phyloP scores from a whole-genome alignment of 2,888 invertebrate genomes.

The Choreutis nemorana region DNA sequence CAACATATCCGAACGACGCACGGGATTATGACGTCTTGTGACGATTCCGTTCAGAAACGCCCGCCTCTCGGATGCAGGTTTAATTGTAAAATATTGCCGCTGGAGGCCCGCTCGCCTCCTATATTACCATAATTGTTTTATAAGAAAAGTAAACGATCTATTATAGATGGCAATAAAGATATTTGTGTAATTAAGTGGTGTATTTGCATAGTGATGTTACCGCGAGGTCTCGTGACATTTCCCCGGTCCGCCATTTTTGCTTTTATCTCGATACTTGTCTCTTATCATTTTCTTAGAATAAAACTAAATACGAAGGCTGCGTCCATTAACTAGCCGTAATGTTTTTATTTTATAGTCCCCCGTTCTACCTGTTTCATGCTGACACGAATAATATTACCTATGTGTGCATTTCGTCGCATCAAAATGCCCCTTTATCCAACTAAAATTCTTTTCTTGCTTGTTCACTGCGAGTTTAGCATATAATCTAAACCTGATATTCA shows the following conservation, averaged over 20 bases:
- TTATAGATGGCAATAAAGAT: slow-evolving; percentile 48
- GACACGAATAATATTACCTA: slow-evolving; percentile 19
- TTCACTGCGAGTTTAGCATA: no score
- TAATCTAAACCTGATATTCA: no score
- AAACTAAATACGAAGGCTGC: slow-evolving; percentile 22
- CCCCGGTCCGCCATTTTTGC: slow-evolving; percentile 34
- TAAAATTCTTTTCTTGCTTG: no score
- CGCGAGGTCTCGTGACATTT: slow-evolving; percentile 31
- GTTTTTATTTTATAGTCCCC: slow-evolving; percentile 28
- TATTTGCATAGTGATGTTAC: slow-evolving; percentile 52
- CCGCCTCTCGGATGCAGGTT: slow-evolving; percentile 31
- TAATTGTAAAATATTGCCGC: slow-evolving; percentile 55
- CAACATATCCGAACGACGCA: slow-evolving; percentile 33
- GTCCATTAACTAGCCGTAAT: slow-evolving; percentile 32
- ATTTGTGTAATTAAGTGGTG: slow-evolving; percentile 39
- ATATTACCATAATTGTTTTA: slow-evolving; percentile 56
- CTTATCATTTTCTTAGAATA: slow-evolving; percentile 36
- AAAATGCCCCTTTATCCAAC: no score
- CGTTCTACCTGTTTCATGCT: slow-evolving; percentile 26
- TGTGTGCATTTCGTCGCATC: slow-evolving; percentile 34
- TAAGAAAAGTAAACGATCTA: slow-evolving; percentile 52
- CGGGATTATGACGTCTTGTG: slow-evolving; percentile 51
- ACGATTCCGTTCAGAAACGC: slow-evolving; percentile 14
- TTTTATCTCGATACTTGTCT: slow-evolving; percentile 28
- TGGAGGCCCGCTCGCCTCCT: slow-evolving; percentile 22